Percentiles rank a stretch among this genome's conserved stretches.
Evolutionary conservation across 2,113 vertebrate genomes (phyloP).

Genomic region (Corydoras sp.): DNA sequence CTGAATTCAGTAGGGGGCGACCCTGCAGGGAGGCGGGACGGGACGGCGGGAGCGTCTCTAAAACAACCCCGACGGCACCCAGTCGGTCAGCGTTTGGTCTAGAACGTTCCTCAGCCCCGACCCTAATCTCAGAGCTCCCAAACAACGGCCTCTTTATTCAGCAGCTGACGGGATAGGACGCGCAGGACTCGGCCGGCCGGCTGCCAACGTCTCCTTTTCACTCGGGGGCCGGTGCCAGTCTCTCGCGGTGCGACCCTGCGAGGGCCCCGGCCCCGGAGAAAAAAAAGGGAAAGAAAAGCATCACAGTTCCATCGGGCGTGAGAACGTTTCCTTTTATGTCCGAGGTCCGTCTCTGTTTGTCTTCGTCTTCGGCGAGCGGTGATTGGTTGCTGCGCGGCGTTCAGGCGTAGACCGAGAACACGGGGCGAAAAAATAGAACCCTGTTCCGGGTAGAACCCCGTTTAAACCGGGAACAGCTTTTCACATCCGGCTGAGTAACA

Average conservation of each 20-base stretch:
- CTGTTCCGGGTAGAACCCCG: no score
- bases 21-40: background rate
- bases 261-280: background rate
- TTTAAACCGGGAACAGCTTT: no score
- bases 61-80: conserved; percentile 8
- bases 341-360: background rate
- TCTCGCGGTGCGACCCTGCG: conserved; percentile 8
- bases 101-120: conserved; percentile 22
- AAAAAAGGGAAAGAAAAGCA: no score
- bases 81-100: conserved; percentile 19
- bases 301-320: conserved; percentile 8
- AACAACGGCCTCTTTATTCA: conserved; percentile 32
- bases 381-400: background rate
- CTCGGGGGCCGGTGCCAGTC: conserved; percentile 17
- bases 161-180: background rate
- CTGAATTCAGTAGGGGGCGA: background rate
- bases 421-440: background rate
- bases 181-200: conserved; percentile 21
- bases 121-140: conserved; percentile 26
- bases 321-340: conserved; percentile 5
- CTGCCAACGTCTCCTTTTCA: conserved; percentile 9
- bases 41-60: conserved; percentile 20
- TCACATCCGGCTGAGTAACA: no score
- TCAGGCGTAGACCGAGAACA: background rate
- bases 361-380: background rate